A percentile compares a stretch with the other conserved stretches of the same genome.
Evolutionary conservation across 2,797 vertebrate genomes (phyloP).

Genomic region (Acanthurus lineatus): DNA sequence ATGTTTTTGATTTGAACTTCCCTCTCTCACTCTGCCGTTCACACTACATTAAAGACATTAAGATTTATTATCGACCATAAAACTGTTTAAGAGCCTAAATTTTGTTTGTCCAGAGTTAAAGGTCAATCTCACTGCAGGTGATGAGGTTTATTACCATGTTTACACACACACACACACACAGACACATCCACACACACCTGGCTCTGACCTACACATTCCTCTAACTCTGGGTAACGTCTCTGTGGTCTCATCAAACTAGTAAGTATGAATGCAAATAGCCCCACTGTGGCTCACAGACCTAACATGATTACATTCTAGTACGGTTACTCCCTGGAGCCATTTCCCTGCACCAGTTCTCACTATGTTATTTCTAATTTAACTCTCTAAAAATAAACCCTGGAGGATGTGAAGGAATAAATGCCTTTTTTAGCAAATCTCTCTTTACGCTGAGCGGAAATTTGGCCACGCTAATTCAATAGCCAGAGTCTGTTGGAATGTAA

Average conservation of each 20-base stretch:
- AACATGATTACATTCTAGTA: slow-evolving; percentile 73
- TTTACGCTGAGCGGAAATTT: slow-evolving; percentile 66
- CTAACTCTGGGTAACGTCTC: slow-evolving; percentile 72
- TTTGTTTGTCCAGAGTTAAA: slow-evolving; percentile 56
- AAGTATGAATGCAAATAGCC: slow-evolving; percentile 67
- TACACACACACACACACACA: slow-evolving; percentile 43
- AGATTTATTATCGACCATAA: slow-evolving; percentile 48
- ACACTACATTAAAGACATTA: slow-evolving; percentile 39
- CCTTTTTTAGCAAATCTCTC: slow-evolving; percentile 55
- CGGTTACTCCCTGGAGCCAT: slow-evolving; percentile 58
- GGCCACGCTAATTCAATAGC: slow-evolving; percentile 65
- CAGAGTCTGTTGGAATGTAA: slow-evolving; percentile 56
- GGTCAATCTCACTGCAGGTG: slow-evolving; percentile 58
- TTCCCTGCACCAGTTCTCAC: slow-evolving; percentile 62
- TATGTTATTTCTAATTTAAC: slow-evolving; percentile 71
- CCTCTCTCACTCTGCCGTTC: slow-evolving; percentile 29
- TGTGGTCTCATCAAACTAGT: slow-evolving; percentile 64
- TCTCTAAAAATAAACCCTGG: slow-evolving; percentile 77
- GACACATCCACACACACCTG: slow-evolving; percentile 51
- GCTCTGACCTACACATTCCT: slow-evolving; percentile 74
- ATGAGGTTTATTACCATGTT: slow-evolving; percentile 53
- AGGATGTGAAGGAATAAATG: slow-evolving; percentile 63
- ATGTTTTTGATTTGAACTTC: slow-evolving; percentile 62
- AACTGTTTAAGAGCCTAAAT: slow-evolving; percentile 32
- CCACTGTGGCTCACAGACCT: slow-evolving; percentile 67